These are phyloP conservation scores for Unio delphinus DNA, from an alignment of 2,888 invertebrate species.

Conservation along the genomic window DNA sequence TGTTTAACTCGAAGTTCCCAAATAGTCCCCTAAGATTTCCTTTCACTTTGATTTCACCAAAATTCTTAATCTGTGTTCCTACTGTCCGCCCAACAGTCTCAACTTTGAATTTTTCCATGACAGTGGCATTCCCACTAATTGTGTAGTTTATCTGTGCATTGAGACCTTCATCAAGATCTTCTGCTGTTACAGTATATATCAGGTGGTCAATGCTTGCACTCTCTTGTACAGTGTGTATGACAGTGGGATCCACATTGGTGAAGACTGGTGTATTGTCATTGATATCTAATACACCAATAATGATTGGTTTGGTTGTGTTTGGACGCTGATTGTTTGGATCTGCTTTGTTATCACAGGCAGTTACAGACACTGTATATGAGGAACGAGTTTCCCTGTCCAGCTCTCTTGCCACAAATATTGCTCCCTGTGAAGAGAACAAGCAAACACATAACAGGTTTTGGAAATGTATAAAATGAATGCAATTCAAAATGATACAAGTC, in stretches of 20 bases:
- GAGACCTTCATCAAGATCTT: constrained; percentile 48
- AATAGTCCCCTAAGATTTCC: constrained; percentile 81
- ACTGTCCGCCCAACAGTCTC: constrained; percentile 77
- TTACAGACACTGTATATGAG: constrained; percentile 80
- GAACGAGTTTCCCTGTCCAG: constrained; percentile 84
- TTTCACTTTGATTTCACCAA: constrained; percentile 81
- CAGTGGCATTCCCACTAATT: constrained; percentile 66
- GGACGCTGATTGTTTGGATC: constrained; percentile 56
- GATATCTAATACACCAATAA: constrained; percentile 85
- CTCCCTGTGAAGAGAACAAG: constrained; percentile 48
- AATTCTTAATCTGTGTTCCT: constrained; percentile 29
- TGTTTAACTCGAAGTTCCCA: constrained; percentile 83
- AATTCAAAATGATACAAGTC: too few species aligned
- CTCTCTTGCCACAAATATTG: constrained; percentile 68
- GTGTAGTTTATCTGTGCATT: constrained; percentile 50
- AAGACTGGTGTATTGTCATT: constrained; percentile 91
- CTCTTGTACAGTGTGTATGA: constrained; percentile 42
- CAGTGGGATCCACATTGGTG: constrained; percentile 25
- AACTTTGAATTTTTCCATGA: constrained; percentile 92
- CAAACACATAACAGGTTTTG: neutral
- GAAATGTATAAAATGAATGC: too few species aligned
- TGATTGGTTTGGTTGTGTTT: constrained; percentile 73
- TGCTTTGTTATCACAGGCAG: constrained; percentile 83
- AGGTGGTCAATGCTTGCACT: constrained; percentile 32
- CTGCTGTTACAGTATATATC: constrained; percentile 50